Base-by-base conservation (phyloP, 1,140 invertebrate genomes). In the Dreissena polymorpha region DNA sequence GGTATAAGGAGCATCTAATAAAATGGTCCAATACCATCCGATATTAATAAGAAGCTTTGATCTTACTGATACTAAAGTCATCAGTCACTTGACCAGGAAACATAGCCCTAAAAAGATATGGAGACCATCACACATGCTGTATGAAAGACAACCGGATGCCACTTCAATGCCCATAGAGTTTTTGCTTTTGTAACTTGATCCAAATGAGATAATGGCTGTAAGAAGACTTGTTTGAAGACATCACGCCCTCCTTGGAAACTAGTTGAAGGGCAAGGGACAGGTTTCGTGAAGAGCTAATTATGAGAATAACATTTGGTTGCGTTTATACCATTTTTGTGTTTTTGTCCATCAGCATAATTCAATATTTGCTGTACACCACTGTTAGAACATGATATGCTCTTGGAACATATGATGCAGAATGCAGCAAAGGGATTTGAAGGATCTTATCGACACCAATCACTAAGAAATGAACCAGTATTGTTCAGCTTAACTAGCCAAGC, bases 101-200 rank as follows among this genome's bases (percentile, higher is more conserved):
- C 72, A 74, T 74, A 13, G 72, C 50, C 27, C 53, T 74, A 51
- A 74, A 57, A 21, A 74, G 3, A 21, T 57, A 50, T 18, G 39
- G 39, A 74, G 49, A 14, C 70, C 72, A 57, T 74, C 72, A 74
- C 72, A 74, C 55, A 53, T 57, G 14, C 10, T 74, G 72, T 74
- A 74, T 14, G 72, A 74, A n/a, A 51, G 25, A 51, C 72, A 50
- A 74, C 25, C 50, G 18, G 57, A 68, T 23, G 65, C 65, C 2
- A 68, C 57, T 60, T 60, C 21, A 60, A 60, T 60, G 57, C 57
- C 16, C 57, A 78, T n/a, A 67, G 60, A 25, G 25, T 50, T 25
- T 78, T 63, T 51, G 75, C 75, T 25, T 50, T 78, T 50, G 75
- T 53, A 23, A 67, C 18, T 68, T 65, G 64, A 8, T 78, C 75